A percentile compares a stretch with the other conserved stretches of the same genome.
These are phyloP conservation scores for Coturnix japonica DNA, from an alignment of 2,113 vertebrate genomes.

Conservation along the genomic window DNA sequence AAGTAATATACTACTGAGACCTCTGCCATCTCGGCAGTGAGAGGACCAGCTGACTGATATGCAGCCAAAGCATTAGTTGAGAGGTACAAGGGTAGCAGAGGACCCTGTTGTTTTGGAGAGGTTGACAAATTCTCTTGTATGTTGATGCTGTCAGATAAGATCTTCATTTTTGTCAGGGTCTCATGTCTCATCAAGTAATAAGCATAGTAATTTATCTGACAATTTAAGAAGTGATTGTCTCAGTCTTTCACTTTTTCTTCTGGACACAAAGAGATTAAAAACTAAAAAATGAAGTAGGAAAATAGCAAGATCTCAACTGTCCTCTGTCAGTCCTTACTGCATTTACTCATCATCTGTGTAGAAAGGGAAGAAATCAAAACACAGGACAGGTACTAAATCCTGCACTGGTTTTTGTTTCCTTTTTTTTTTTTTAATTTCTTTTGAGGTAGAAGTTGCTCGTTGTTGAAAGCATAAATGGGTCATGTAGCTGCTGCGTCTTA, in stretches of 20 bases:
- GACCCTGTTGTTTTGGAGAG: neutral
- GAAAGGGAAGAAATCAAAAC: slow-evolving; percentile 4
- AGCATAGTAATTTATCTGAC: neutral
- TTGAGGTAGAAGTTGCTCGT: slow-evolving; percentile 28
- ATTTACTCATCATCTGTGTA: neutral
- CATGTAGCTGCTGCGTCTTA: slow-evolving; percentile 62
- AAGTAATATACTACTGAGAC: neutral
- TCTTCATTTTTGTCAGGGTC: neutral
- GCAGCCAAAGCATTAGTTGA: neutral
- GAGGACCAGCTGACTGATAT: neutral
- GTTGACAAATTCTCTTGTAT: neutral
- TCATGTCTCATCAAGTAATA: neutral
- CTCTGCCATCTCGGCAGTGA: neutral
- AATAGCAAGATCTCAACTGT: neutral
- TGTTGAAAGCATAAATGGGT: slow-evolving; percentile 66
- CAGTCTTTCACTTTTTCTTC: neutral
- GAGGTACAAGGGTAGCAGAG: fast-evolving
- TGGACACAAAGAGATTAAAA: neutral
- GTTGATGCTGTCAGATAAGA: neutral
- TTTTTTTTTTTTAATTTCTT: neutral
- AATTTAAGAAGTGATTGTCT: neutral
- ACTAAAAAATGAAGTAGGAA: neutral
- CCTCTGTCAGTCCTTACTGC: neutral
- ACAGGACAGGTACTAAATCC: neutral
- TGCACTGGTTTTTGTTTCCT: neutral